Percentiles rank a stretch among this genome's conserved stretches.
Evolutionary conservation across 2,113 vertebrate genomes (phyloP).

Genomic region (Microcebus jonahi): DNA sequence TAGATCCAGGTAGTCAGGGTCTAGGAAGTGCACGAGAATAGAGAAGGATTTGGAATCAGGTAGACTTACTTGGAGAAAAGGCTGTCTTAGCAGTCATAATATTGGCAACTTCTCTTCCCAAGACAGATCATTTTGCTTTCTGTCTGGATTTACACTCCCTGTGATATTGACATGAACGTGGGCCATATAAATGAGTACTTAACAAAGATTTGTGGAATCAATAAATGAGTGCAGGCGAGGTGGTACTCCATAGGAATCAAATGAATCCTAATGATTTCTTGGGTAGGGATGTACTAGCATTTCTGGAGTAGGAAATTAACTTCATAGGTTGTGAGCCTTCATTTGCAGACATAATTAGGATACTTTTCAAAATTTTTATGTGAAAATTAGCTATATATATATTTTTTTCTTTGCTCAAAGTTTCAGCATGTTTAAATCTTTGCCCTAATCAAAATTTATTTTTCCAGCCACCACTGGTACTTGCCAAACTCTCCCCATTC

Average conservation of each 20-base stretch:
- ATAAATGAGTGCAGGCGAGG: background rate
- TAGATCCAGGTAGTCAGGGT: background rate
- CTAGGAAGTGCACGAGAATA: background rate
- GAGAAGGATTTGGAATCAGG: background rate
- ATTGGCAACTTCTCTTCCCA: background rate
- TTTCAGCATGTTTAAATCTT: conserved; percentile 16
- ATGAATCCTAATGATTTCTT: background rate
- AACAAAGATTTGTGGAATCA: background rate
- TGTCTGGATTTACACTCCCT: background rate
- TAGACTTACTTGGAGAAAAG: background rate
- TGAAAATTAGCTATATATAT: background rate
- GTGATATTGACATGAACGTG: background rate
- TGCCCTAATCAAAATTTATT: background rate
- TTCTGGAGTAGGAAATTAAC: background rate
- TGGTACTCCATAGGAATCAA: background rate
- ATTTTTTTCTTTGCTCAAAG: conserved; percentile 6
- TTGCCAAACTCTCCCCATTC: background rate
- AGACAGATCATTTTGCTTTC: background rate
- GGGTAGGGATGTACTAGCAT: background rate
- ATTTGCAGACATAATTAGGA: conserved; percentile 17
- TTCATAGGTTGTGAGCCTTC: background rate
- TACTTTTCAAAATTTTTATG: background rate
- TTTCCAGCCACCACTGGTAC: background rate
- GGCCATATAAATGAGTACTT: background rate
- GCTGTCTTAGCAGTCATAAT: background rate